Base-by-base conservation (phyloP, 1,140 invertebrate genomes). In the Oedothorax gibbosus region DNA sequence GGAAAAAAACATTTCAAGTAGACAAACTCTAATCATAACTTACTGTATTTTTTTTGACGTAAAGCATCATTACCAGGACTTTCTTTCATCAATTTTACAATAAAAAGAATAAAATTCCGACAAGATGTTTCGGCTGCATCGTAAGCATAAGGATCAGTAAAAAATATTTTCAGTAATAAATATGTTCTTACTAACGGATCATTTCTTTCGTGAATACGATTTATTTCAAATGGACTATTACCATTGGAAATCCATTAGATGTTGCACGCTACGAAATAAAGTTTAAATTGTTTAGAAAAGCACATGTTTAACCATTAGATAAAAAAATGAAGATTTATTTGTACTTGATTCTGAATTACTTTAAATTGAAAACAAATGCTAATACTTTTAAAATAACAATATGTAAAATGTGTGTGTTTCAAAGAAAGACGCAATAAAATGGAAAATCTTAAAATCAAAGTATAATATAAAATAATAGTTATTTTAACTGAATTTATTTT, bases 181-280 rank as follows among this genome's bases (percentile, higher is more conserved):
- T 68, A 79, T 79, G 77, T 66, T 66, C 62, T 35, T 35, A 68
- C 62, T 66, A 79, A 79, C 68, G 51, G 64, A 56, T 60, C 77
- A 68, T 79, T 79, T 79, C 66, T 79, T 79, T 54, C 77, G 62
- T 54, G 68, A 66, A 68, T 79, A 65, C 21, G 62, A 79, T 79
- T 68, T 77, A 62, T 79, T 68, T 21, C 53, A 79, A 68, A 21
- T 65, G 20, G 20, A n/a, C 7, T 68, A 79, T 79, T 79, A 79
- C 21, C 77, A 79, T 79, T 66, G 77, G 51, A 79, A 79, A 66
- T 79, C 64, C 77, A 79, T 79, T 79, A 79, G 50, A 20, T n/a
- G 11, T 11, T 50, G 50, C 77, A 79, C 77, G 77, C 77, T n/a
- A 79, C n/a, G 64, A 79, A 79, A 66, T 53, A 35, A 35, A 35